A percentile compares a stretch with the other conserved stretches of the same genome.
These are phyloP conservation scores for Galerucella pusilla DNA, from an alignment of 2,888 invertebrate species.

Conservation along the genomic window DNA sequence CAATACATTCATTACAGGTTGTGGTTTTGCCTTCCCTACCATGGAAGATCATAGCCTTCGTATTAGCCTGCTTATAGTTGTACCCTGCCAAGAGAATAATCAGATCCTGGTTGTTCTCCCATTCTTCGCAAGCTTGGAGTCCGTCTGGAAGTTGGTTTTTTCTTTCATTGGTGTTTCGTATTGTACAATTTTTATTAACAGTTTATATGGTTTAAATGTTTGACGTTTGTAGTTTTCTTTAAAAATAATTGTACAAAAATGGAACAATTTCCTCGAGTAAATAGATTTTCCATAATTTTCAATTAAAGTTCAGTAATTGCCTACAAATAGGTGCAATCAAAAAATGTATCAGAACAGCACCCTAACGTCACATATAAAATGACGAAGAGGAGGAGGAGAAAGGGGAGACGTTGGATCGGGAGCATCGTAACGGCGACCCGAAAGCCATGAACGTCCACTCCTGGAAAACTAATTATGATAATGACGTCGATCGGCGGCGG, in stretches of 20 bases:
- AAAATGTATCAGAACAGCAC: constrained; percentile 8
- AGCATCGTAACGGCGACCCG: constrained; percentile 44
- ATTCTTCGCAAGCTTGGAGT: too few species aligned
- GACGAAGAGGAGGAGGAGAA: constrained; percentile 7
- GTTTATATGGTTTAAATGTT: too few species aligned
- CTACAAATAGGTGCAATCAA: constrained; percentile 24
- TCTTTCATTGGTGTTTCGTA: too few species aligned
- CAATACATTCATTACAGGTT: too few species aligned
- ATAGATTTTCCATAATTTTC: constrained; percentile 12
- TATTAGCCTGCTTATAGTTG: too few species aligned
- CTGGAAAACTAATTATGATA: constrained; percentile 62
- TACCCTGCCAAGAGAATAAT: too few species aligned
- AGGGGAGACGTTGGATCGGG: constrained; percentile 34
- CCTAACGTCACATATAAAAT: constrained; percentile 15
- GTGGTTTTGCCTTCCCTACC: too few species aligned
- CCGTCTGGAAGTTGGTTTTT: too few species aligned
- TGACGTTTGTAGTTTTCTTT: too few species aligned
- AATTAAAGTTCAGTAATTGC: constrained; percentile 16
- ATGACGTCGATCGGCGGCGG: constrained; percentile 55
- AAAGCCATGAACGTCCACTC: constrained; percentile 43
- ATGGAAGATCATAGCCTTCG: too few species aligned
- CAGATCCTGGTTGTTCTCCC: too few species aligned
- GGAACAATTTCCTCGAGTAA: not conserved
- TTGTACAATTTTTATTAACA: too few species aligned
- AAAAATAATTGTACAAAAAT: not conserved